Evolutionary conservation across 35 echinoderm and acorn worm genomes (phyloP).

Genomic region (Ophiothrix spiculata): DNA sequence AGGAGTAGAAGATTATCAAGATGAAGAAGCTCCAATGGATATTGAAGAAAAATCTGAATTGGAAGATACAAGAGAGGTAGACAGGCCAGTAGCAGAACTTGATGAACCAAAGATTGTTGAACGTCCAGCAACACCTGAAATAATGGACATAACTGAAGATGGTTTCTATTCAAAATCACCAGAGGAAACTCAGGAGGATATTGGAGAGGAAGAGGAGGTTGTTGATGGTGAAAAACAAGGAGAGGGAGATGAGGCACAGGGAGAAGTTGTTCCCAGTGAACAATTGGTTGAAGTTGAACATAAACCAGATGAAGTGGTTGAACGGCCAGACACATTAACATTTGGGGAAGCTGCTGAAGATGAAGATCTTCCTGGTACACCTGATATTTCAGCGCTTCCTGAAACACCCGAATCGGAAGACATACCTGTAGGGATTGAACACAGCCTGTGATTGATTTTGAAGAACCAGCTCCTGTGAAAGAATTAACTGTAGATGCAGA

Average conservation of each 20-base stretch:
- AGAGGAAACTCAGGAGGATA: slow-evolving; percentile 11
- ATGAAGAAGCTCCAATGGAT: background rate
- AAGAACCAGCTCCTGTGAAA: background rate
- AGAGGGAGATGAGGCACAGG: background rate
- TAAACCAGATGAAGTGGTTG: background rate
- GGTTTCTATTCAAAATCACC: background rate
- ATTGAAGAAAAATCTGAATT: slow-evolving; percentile 23
- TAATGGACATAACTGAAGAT: slow-evolving; percentile 56
- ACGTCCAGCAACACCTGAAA: slow-evolving; percentile 76
- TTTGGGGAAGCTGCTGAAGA: background rate
- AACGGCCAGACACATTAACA: background rate
- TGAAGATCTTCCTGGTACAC: slow-evolving; percentile 12
- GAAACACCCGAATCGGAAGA: slow-evolving; percentile 31
- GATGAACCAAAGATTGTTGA: slow-evolving; percentile 23
- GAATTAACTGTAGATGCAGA: background rate
- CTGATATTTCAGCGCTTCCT: slow-evolving; percentile 12
- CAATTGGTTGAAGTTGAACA: slow-evolving; percentile 14
- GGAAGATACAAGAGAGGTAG: slow-evolving; percentile 11
- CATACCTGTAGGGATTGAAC: slow-evolving; percentile 23
- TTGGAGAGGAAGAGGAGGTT: slow-evolving; percentile 16
- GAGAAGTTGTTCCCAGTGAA: slow-evolving; percentile 4
- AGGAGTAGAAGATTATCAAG: slow-evolving; percentile 21
- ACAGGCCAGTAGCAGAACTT: slow-evolving; percentile 6
- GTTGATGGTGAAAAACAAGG: slow-evolving; percentile 33
- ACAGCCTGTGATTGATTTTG: background rate